Conservation (phyloP, 2,888 invertebrate species). For the Herminia tarsipennalis region DNA sequence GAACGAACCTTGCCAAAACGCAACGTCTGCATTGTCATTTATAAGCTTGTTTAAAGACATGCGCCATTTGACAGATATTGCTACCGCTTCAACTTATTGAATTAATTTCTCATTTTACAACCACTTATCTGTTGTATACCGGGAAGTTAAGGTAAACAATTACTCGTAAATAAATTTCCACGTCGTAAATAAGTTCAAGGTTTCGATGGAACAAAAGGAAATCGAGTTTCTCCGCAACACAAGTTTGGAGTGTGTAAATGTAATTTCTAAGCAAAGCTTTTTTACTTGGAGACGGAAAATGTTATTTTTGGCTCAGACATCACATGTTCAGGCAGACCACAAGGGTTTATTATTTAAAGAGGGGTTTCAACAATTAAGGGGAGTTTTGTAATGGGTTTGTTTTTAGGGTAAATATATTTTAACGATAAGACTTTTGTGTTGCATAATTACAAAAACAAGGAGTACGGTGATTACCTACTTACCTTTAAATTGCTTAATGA, state of each 20-base stretch:
- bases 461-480: too few relatives aligned
- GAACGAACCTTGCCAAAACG: too few relatives aligned
- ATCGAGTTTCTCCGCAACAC: constrained; percentile 36
- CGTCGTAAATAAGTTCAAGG: constrained; percentile 37
- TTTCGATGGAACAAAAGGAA: constrained; percentile 36
- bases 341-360: too few relatives aligned
- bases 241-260: constrained; percentile 41
- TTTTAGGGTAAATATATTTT: too few relatives aligned
- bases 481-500: too few relatives aligned
- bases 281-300: constrained; percentile 23
- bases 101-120: constrained; percentile 54
- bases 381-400: too few relatives aligned
- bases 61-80: constrained; percentile 31
- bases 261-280: constrained; percentile 39
- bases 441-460: too few relatives aligned
- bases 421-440: too few relatives aligned
- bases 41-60: constrained; percentile 13
- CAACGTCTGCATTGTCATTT: too few relatives aligned
- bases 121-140: constrained; percentile 40
- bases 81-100: constrained; percentile 39
- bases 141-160: constrained; percentile 50
- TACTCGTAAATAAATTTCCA: constrained; percentile 50
- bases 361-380: too few relatives aligned
- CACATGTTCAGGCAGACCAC: too few relatives aligned
- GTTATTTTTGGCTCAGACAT: background rate